These are phyloP conservation scores for Diorhabda elongata DNA, from an alignment of 1,140 invertebrate species.

Conservation along the genomic window DNA sequence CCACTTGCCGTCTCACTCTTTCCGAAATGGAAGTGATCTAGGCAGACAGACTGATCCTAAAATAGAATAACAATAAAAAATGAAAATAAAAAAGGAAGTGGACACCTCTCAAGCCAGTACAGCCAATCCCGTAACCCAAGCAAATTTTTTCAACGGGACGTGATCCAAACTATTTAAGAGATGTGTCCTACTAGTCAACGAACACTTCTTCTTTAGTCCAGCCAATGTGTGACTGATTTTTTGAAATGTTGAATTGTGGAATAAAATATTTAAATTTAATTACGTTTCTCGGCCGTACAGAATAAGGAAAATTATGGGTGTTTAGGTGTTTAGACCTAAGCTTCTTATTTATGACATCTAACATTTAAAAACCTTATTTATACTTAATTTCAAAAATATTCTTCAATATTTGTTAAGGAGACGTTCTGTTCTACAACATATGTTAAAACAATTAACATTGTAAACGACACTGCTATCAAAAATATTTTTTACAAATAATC, in stretches of 20 bases:
- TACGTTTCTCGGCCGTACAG: too few relatives aligned
- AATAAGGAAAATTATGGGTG: too few relatives aligned
- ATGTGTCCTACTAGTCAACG: slow-evolving; percentile 37
- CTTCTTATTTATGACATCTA: too few relatives aligned
- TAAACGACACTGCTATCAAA: too few relatives aligned
- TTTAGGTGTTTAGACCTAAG: too few relatives aligned
- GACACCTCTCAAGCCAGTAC: slow-evolving; percentile 38
- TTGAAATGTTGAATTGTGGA: neutral
- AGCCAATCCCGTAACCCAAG: slow-evolving; percentile 8
- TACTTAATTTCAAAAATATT: too few relatives aligned
- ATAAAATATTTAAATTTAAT: too few relatives aligned
- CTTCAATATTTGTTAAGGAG: too few relatives aligned
- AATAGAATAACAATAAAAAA: neutral
- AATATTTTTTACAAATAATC: too few relatives aligned
- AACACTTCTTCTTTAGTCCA: slow-evolving; percentile 28
- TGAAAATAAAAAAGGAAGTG: slow-evolving; percentile 23
- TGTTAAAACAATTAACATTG: too few relatives aligned
- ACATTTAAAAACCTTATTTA: too few relatives aligned
- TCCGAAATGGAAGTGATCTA: slow-evolving; percentile 49
- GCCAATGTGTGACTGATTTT: slow-evolving; percentile 13
- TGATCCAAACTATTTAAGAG: neutral
- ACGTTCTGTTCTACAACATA: too few relatives aligned
- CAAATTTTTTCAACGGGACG: neutral
- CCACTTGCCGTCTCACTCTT: slow-evolving; percentile 62
- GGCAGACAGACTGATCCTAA: slow-evolving; percentile 29